Conservation (phyloP, 2,797 vertebrate genomes). For the Tenualosa ilisha region DNA sequence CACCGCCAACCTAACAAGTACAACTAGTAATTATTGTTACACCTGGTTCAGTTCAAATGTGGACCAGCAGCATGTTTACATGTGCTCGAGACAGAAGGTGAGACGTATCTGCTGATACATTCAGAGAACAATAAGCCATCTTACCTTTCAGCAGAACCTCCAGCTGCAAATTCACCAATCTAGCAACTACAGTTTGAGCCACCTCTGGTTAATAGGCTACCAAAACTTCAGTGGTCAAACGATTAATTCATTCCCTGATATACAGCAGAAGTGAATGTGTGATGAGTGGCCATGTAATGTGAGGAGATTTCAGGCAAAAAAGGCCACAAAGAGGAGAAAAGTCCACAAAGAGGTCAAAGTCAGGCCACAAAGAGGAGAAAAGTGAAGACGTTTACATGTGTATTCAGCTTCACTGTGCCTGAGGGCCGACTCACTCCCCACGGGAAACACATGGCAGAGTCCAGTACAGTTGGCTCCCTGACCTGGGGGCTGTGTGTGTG, state of each 20-base stretch:
- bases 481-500: not conserved
- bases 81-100: too few species aligned
- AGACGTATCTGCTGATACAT: too few species aligned
- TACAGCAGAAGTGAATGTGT: too few species aligned
- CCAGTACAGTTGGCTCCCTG: not conserved
- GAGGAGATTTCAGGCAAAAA: too few species aligned
- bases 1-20: not conserved
- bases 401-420: not conserved
- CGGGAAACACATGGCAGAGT: not conserved
- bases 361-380: too few species aligned
- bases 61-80: not conserved
- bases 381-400: too few species aligned
- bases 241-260: not conserved
- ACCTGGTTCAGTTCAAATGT: not conserved
- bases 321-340: too few species aligned
- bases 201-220: not conserved
- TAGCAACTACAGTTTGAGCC: not conserved
- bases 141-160: not conserved
- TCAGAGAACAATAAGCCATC: too few species aligned
- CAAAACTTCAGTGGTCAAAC: not conserved
- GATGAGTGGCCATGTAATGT: too few species aligned
- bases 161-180: not conserved
- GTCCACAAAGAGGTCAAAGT: too few species aligned
- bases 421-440: not conserved
- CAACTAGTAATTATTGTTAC: not conserved